Conservation (phyloP, 2,113 vertebrate genomes). For the Epinephelus moara region DNA sequence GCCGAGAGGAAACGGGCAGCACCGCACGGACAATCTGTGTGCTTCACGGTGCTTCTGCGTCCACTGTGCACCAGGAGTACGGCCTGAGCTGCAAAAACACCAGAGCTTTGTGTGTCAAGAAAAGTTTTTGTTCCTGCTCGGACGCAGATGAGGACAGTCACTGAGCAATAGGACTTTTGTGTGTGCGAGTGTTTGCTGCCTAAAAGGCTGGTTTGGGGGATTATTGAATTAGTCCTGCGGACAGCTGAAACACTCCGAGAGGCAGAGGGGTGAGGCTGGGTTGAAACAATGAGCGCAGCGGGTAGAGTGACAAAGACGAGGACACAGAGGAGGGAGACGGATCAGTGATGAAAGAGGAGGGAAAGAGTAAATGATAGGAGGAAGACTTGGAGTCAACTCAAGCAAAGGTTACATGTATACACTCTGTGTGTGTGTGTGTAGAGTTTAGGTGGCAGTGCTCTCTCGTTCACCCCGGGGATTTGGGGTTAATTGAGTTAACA, state of each 20-base stretch:
- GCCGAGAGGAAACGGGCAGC: too few species aligned
- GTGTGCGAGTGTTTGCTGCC: not conserved
- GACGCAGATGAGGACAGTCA: not conserved
- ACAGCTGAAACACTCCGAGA: conserved; percentile 56
- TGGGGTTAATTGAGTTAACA: conserved; percentile 73
- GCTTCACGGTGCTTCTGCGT: too few species aligned
- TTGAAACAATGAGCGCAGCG: conserved; percentile 24
- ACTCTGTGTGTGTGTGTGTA: not conserved
- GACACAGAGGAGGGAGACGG: not conserved
- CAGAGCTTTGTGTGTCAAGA: not conserved
- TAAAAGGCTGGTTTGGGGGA: not conserved
- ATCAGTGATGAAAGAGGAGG: too few species aligned
- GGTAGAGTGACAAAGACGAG: not conserved
- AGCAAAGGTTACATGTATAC: not conserved
- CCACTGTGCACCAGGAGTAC: too few species aligned
- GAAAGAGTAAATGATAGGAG: not conserved
- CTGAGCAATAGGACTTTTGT: not conserved
- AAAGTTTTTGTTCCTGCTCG: not conserved
- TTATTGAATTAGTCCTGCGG: conserved; percentile 60
- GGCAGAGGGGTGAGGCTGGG: conserved; percentile 5
- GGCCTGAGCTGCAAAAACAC: too few species aligned
- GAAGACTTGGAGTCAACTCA: not conserved
- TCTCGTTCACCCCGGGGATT: conserved; percentile 36
- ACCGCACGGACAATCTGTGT: too few species aligned
- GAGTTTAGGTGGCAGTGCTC: not conserved